These are phyloP conservation scores for Trichomycterus rosablanca DNA, from an alignment of 2,113 vertebrate species.

Conservation along the genomic window DNA sequence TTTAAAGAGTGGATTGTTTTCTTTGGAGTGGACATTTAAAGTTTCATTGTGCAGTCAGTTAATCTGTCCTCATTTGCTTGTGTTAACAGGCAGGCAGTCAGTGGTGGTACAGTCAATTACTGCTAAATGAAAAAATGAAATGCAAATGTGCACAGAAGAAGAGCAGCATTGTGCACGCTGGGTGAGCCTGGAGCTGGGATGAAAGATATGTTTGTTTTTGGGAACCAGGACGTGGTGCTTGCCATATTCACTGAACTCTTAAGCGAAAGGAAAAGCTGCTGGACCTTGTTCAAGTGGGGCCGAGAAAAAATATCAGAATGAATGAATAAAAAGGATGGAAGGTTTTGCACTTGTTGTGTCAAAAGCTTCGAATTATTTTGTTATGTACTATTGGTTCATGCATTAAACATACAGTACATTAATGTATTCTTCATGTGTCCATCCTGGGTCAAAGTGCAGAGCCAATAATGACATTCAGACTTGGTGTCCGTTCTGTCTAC, in stretches of 20 bases:
- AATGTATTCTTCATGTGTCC: too few species aligned
- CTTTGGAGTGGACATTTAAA: too few species aligned
- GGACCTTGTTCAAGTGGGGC: not conserved
- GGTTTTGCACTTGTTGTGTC: too few species aligned
- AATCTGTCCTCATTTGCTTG: not conserved
- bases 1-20: too few species aligned
- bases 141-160: conserved; percentile 6
- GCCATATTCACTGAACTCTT: not conserved
- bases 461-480: conserved; percentile 11
- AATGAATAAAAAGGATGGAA: too few species aligned
- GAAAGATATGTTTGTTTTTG: not conserved
- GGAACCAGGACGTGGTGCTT: not conserved
- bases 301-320: not conserved
- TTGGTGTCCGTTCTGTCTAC: conserved; percentile 27
- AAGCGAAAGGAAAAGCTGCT: not conserved
- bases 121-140: conserved; percentile 19
- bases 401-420: too few species aligned
- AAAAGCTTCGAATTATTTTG: too few species aligned
- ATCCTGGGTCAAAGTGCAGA: conserved; percentile 26
- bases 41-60: too few species aligned
- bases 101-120: conserved; percentile 24
- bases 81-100: conserved; percentile 34
- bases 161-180: not conserved
- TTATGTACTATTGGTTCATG: too few species aligned
- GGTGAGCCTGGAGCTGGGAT: not conserved